A percentile compares a stretch with the other conserved stretches of the same genome.
Conservation (phyloP, 2,797 vertebrate genomes). For the Trichosurus vulpecula region DNA sequence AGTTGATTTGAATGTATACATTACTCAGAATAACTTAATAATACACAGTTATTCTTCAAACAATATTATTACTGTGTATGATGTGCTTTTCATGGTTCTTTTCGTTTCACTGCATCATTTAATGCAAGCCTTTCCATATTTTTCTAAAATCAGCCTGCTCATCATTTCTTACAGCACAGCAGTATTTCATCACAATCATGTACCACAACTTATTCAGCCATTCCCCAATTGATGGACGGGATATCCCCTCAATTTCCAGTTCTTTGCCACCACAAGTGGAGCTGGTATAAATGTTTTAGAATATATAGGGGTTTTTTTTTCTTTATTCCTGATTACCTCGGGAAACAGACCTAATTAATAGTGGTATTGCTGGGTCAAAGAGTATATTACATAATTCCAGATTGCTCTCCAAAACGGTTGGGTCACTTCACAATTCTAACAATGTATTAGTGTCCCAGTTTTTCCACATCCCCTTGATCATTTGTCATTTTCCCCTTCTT, state of each 20-base stretch:
- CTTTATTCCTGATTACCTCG: background rate
- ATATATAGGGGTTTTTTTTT: background rate
- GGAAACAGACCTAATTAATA: background rate
- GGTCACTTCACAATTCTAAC: background rate
- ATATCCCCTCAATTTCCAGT: background rate
- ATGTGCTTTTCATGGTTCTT: background rate
- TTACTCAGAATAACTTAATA: background rate
- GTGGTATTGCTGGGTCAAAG: background rate
- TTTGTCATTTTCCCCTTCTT: background rate
- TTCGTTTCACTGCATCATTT: background rate
- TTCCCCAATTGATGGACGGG: background rate
- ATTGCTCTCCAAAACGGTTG: background rate
- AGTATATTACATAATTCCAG: background rate
- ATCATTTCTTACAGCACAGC: background rate
- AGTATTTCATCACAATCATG: background rate
- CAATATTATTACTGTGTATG: background rate
- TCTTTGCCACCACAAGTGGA: background rate
- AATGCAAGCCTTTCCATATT: background rate
- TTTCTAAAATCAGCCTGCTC: background rate
- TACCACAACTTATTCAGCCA: background rate
- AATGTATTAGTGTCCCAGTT: background rate
- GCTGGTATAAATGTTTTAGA: background rate
- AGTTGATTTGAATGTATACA: background rate
- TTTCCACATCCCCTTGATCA: background rate
- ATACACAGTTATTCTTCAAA: background rate